phyloP scores from a whole-genome alignment of 2,888 invertebrate species.

The Agrilus cyanescens region DNA sequence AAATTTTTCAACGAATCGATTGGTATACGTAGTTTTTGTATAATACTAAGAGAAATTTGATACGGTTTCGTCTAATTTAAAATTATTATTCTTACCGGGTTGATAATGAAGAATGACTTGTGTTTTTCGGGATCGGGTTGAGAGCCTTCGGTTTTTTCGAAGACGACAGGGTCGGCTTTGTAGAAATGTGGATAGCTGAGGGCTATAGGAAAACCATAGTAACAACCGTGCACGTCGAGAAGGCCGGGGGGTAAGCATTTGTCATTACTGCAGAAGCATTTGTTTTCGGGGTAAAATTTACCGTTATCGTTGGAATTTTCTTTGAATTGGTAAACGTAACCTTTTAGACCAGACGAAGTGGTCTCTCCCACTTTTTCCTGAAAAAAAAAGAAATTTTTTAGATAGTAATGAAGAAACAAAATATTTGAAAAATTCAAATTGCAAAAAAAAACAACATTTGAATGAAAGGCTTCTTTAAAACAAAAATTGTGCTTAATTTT shows the following conservation, averaged over 20 bases:
- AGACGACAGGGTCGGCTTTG: conserved; percentile 53
- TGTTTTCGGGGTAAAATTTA: conserved; percentile 54
- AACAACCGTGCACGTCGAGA: conserved; percentile 75
- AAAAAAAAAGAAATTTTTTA: conserved; percentile 10
- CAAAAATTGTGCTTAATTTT: no score
- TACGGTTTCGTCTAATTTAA: no score
- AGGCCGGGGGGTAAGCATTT: conserved; percentile 63
- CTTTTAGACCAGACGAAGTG: conserved; percentile 46
- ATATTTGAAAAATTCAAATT: no score
- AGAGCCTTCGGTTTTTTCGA: conserved; percentile 49
- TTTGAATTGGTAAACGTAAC: conserved; percentile 63
- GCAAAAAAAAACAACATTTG: not conserved
- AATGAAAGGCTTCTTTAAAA: not conserved
- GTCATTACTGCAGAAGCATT: conserved; percentile 66
- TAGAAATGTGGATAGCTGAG: conserved; percentile 82
- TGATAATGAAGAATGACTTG: conserved; percentile 60
- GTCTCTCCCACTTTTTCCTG: conserved; percentile 53
- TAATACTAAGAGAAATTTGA: not conserved
- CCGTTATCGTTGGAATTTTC: conserved; percentile 72
- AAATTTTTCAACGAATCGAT: no score
- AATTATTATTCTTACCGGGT: no score
- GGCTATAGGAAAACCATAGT: conserved; percentile 84
- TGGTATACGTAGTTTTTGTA: not conserved
- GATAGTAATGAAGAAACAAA: no score
- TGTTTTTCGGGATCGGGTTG: conserved; percentile 52